Conservation (phyloP, 1,140 invertebrate genomes). For the Papilio polyxenes region DNA sequence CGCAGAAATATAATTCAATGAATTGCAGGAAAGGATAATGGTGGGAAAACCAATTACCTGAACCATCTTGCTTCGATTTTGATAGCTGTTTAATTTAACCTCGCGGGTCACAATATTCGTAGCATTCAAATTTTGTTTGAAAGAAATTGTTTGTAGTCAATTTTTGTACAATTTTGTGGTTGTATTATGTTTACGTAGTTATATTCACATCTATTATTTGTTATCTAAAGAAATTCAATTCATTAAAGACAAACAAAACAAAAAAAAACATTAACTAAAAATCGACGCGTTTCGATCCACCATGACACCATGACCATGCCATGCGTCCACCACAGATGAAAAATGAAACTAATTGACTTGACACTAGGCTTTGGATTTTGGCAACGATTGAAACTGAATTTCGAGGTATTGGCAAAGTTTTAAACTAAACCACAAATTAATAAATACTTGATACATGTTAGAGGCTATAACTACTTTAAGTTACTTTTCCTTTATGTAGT, state of each 20-base stretch:
- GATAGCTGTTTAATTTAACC: constrained; percentile 40
- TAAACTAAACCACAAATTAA: neutral
- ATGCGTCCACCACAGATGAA: constrained; percentile 29
- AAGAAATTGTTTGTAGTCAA: neutral
- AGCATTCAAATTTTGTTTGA: constrained; percentile 28
- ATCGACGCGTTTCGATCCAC: constrained; percentile 38
- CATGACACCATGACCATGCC: constrained; percentile 31
- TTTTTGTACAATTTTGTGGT: constrained; percentile 1
- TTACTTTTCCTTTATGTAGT: too few relatives aligned
- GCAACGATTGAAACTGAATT: too few relatives aligned
- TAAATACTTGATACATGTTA: neutral
- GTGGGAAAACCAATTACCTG: constrained; percentile 59
- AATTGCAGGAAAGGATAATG: neutral
- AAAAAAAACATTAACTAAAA: constrained; percentile 41
- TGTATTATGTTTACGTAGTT: constrained; percentile 1
- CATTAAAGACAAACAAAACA: constrained; percentile 38
- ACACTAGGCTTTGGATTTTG: neutral
- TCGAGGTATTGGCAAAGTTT: neutral
- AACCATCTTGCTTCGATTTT: constrained; percentile 63
- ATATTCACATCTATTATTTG: constrained; percentile 25
- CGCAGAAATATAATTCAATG: neutral
- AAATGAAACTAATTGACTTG: neutral
- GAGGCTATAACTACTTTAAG: too few relatives aligned
- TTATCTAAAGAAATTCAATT: constrained; percentile 39
- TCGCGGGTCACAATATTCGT: constrained; percentile 13